Evolutionary conservation across 2,113 vertebrate genomes (phyloP), one percentile per base, ranked within the genome.

Genomic region (Platysternon megacephalum): DNA sequence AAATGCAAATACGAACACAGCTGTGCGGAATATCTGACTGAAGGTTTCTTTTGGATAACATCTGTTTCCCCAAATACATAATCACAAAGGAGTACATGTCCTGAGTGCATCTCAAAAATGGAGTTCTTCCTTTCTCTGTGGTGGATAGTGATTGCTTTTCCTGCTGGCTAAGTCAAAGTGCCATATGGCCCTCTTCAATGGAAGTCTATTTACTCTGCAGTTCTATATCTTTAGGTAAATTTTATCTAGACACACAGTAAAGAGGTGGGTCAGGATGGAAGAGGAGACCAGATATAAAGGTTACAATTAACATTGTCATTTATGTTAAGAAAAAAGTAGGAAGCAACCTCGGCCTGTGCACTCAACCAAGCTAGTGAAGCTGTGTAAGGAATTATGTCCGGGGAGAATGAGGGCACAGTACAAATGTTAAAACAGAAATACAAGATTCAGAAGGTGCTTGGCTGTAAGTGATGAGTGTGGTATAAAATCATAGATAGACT

Each of bases 221-320:
- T 85, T 89, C 28, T 87, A 52, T 95, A 28, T 86, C 91, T 94
- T 92, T 97, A 96, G 94, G 94, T 97, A 97, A 95, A 91, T 89
- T 90, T 79, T 35, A 87, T 83, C 29, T 65, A 94, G 87, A 89
- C 3, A 1, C 91, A 68, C 80, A 89, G 86, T 89, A 88, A 94
- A 80, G 11, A 51, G 82, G 74, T 83, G 85, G 52, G 52, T 49
- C 16, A 11, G 44, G 82, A 85, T 46, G 48, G 39, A 24, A 22
- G 56, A 51, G 58, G 39, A 65, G 16, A 44, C 39, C 22, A 44
- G 42, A 24, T 82, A 9, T 87, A 86, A 55, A 2, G 65, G 22
- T 44, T 90, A 13, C 48, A 24, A 68, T 2, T 17, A 82, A 52
- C 85, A 84, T 89, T 61, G 4, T 14, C 55, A 3, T 14, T 84